Conservation (phyloP, 1,140 invertebrate species). For the Leptinotarsa defecta region DNA sequence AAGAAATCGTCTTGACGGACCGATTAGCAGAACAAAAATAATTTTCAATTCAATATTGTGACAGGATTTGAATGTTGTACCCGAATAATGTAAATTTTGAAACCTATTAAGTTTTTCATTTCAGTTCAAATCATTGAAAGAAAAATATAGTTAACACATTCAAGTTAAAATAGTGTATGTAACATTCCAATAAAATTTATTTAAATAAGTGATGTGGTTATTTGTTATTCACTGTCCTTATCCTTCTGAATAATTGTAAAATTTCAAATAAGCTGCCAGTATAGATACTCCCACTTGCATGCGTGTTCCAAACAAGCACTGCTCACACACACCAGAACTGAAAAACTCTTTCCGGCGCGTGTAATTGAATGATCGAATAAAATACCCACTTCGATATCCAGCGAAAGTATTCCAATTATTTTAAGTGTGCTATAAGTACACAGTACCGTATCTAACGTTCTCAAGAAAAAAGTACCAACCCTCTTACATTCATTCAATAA, state of each 20-base stretch:
- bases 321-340: no score
- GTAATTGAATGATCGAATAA: no score
- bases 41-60: constrained; percentile 3
- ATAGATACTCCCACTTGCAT: no score
- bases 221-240: background rate
- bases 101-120: background rate
- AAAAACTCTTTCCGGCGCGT: no score
- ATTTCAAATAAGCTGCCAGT: background rate
- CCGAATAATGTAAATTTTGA: constrained; percentile 18
- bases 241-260: background rate
- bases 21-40: constrained; percentile 13
- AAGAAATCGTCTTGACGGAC: constrained; percentile 26
- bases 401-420: no score
- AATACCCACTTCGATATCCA: no score
- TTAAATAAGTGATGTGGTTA: background rate
- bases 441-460: no score
- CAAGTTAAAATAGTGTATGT: background rate
- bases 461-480: no score
- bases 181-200: constrained; percentile 1
- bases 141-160: background rate
- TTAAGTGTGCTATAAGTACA: no score
- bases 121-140: background rate
- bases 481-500: no score
- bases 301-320: no score
- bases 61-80: constrained; percentile 29